phyloP scores from a whole-genome alignment of 2,888 invertebrate species.

The Malacosoma neustria region DNA sequence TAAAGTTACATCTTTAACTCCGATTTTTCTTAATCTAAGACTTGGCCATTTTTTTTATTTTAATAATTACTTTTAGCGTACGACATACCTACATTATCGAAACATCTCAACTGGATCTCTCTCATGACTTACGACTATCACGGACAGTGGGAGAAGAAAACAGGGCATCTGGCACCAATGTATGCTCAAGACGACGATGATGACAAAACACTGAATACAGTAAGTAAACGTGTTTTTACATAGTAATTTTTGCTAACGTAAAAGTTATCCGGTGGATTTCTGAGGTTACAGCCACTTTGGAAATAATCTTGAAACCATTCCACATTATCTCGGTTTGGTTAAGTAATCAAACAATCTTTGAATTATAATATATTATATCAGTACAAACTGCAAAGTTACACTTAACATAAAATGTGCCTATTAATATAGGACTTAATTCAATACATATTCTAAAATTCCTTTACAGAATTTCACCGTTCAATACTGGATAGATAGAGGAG shows the following conservation, averaged over 20 bases:
- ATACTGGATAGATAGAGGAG: conserved; percentile 90
- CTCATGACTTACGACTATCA: conserved; percentile 95
- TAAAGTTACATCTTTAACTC: too few relatives aligned
- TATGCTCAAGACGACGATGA: conserved; percentile 83
- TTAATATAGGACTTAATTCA: too few relatives aligned
- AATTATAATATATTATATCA: too few relatives aligned
- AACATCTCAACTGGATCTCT: conserved; percentile 90
- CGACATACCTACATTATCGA: conserved; percentile 83
- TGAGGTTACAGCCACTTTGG: too few relatives aligned
- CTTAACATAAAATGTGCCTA: too few relatives aligned
- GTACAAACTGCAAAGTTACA: too few relatives aligned
- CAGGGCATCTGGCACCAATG: conserved; percentile 93
- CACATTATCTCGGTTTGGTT: too few relatives aligned
- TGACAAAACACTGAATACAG: conserved; percentile 84
- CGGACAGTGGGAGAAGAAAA: conserved; percentile 93
- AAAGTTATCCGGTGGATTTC: too few relatives aligned
- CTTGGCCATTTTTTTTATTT: too few relatives aligned
- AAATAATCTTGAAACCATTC: too few relatives aligned
- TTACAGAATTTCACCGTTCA: conserved; percentile 88
- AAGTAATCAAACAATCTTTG: too few relatives aligned
- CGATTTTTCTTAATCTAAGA: too few relatives aligned
- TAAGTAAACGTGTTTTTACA: conserved; percentile 11
- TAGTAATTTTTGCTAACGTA: not conserved
- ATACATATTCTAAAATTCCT: not conserved
- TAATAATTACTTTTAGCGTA: conserved; percentile 64